Base-by-base conservation (phyloP, 1,140 invertebrate genomes). In the Calycopis cecrops region DNA sequence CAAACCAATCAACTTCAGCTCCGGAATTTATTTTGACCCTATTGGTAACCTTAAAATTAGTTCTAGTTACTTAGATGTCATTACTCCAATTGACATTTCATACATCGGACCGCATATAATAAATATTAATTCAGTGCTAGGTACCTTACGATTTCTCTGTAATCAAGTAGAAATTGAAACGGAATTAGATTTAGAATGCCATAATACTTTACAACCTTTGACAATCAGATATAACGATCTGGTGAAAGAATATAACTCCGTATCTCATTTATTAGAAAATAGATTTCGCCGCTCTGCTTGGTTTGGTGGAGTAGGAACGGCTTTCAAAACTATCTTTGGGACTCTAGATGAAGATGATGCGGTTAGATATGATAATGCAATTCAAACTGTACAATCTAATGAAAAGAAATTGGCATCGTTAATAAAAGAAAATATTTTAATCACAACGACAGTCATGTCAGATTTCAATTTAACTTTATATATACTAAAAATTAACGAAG, bases 361-460 rank as follows among this genome's bases (percentile, higher is more conserved):
- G 14, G 9, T 62, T 35, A 57, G 42, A 57, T 67, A 63, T 21
- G 40, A 61, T 51, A 12, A 59, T 0, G 65, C 65, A 7, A 67
- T 67, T 11, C n/a, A 49, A 37, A n/a, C 7, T n/a, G n/a, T 64
- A 16, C 51, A 68, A 47, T 42, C 53, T 33, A 51, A 57, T 17
- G 14, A 68, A 37, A 59, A 55, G 12, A n/a, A 52, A 18, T 37
- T 66, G 10, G 48, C 48, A n/a, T 57, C 51, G 14, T 37, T 62
- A 49, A 50, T 60, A 9, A 62, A 66, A 50, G 35, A 66, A 40
- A 59, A 63, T 42, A 66, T 62, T 14, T 42, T 60, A 6, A 14
- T 66, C 12, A 62, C 64, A 10, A 57, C n/a, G 17, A 47, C 57
- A 12, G 14, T 34, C 1, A 12, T 63, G 37, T 21, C 48, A 37